A percentile compares a stretch with the other conserved stretches of the same genome.
Conservation (phyloP, 1,140 invertebrate species). For the Zaprionus davidi region DNA sequence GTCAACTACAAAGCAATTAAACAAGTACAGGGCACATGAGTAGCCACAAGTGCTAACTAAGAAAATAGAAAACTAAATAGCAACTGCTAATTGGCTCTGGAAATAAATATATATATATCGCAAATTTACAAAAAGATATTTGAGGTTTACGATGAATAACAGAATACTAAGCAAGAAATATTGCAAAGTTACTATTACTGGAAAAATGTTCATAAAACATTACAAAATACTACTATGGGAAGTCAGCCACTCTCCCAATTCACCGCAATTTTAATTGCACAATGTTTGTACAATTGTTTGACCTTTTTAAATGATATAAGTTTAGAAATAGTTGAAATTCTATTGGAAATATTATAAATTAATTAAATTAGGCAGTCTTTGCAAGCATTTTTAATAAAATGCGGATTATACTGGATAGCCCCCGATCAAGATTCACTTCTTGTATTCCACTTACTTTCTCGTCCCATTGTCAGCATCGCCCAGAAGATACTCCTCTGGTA, state of each 20-base stretch:
- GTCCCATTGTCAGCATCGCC: constrained; percentile 13
- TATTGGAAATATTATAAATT: too few relatives aligned
- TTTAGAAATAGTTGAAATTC: too few relatives aligned
- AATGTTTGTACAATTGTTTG: too few relatives aligned
- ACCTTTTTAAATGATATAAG: too few relatives aligned
- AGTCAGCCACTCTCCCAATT: too few relatives aligned
- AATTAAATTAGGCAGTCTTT: too few relatives aligned
- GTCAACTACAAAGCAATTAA: background rate
- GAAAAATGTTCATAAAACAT: background rate
- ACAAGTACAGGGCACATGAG: background rate
- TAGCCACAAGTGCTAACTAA: background rate
- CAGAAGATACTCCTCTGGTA: constrained; percentile 50
- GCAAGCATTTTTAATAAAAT: too few relatives aligned
- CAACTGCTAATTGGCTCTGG: background rate
- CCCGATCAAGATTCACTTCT: too few relatives aligned
- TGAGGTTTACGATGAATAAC: too few relatives aligned
- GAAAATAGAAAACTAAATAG: background rate
- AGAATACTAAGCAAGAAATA: background rate
- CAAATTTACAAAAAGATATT: too few relatives aligned
- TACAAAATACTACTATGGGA: too few relatives aligned
- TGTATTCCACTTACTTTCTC: constrained; percentile 40
- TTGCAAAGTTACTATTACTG: background rate
- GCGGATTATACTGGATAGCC: background rate
- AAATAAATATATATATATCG: background rate
- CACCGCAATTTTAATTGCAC: too few relatives aligned